These are phyloP conservation scores for Stenchaetothrips biformis DNA, from an alignment of 2,888 invertebrate genomes.

Conservation along the genomic window DNA sequence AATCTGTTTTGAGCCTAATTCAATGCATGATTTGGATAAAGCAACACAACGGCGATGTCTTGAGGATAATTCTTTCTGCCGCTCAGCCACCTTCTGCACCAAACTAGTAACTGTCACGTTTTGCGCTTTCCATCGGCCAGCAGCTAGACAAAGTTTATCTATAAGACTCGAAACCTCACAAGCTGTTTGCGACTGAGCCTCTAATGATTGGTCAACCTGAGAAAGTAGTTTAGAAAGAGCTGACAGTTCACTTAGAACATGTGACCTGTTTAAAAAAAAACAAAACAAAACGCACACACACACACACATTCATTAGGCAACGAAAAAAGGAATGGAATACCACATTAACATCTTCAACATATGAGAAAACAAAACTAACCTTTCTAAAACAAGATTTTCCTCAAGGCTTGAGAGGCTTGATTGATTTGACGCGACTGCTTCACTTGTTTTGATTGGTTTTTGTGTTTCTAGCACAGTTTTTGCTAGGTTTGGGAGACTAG, in stretches of 20 bases:
- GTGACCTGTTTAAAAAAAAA: neutral
- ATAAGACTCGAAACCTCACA: neutral
- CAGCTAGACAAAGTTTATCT: neutral
- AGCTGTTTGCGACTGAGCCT: neutral
- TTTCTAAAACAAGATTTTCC: neutral
- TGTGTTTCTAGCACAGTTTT: neutral
- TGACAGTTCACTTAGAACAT: neutral
- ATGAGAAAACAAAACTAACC: neutral
- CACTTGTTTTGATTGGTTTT: neutral
- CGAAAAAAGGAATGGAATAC: neutral
- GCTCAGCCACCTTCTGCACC: neutral
- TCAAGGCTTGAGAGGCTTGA: neutral
- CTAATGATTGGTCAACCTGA: neutral
- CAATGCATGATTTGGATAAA: neutral
- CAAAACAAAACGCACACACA: no score
- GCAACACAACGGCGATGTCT: neutral
- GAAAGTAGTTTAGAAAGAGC: neutral
- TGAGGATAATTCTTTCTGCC: neutral
- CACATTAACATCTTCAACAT: no score
- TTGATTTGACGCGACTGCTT: neutral
- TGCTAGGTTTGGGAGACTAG: neutral
- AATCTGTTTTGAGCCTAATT: neutral
- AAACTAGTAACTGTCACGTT: neutral
- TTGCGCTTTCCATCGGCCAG: neutral
- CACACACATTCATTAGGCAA: neutral